Base-by-base conservation (phyloP, 2,113 vertebrate species). In the Pandion haliaetus region DNA sequence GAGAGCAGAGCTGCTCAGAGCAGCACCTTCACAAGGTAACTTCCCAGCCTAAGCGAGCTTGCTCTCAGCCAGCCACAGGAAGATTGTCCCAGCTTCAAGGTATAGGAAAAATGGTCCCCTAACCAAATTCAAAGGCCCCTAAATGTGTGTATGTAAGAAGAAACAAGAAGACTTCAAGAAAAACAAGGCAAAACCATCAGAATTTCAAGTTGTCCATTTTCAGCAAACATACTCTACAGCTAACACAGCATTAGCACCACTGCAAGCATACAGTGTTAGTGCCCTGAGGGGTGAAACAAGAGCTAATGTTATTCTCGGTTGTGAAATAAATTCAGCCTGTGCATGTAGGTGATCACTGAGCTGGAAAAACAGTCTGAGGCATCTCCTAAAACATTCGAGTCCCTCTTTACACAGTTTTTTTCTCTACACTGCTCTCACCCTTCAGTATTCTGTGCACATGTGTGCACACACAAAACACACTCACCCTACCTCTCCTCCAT, bases 401-500 rank as follows among this genome's bases (percentile, higher is more conserved):
- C 5, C 4, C 7, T 66, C 31, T 83, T 38, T 29, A 25, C 11
- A 18, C 63, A 69, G 34, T 10, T 54, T 4, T 2, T 54, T 63
- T 55, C 61, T 63, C 69, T 23, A n/a, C 10, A 6, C 23, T 32
- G 24, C 17, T 83, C 9, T 13, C 14, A 28, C 42, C 32, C 17
- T 45, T 79, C 36, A 34, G 9, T 31, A 24, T 4, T 29, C 21
- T 1, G 2, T 13, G 26, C 14, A 45, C 7, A 16, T 0, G 1
- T 9, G 10, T 5, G 8, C 26, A 21, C 13, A 40, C 9, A 57
- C 5, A 61, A 77, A 77, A 44, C 8, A 16, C 8, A 17, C 31
- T 3, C 0, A 0, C 17, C 10, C 17, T 65, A 9, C 11, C 17
- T 70, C 5, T 28, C 12, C 5, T 66, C 7, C 14, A 1, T 10